Evolutionary conservation across 2,888 invertebrate species (phyloP), one percentile per base, ranked within the genome.

Genomic region (Anthoptus insignis): DNA sequence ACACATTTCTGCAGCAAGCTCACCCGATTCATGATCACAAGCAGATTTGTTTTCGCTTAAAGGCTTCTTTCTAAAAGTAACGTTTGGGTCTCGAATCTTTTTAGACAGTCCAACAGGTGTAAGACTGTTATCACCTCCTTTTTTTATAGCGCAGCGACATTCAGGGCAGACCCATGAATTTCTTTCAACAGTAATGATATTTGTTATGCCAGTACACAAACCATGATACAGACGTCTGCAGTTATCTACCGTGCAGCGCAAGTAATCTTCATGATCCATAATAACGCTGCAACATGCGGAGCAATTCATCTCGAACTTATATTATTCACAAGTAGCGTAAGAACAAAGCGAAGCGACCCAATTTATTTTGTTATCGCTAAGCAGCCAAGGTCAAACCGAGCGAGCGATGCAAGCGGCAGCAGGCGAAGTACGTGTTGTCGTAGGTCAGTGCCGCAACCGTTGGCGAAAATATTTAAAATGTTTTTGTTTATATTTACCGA

Each of bases 91-190:
- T n/a, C n/a, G n/a, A 13, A 9, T 45, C 5, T 14, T 27, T n/a
- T 57, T 57, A 3, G 57, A 57, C 16, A 19, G 16, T 16, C 57
- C 57, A 1, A 57, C 57, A 8, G 57, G 57, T 1, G 57, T 57
- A 42, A 57, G 45, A 22, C 42, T 57, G 19, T 57, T 57, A 19
- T 57, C 57, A n/a, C 57, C 57, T 5, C 57, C 57, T 42, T 57
- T 57, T 24, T 57, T 57, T 1, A 42, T 11, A 16, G 14, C 16
- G 14, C 57, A 57, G 6, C 24, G 57, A 29, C 57, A 57, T 45
- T 57, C 57, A 11, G 57, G 57, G 29, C 57, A 57, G 14, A 27
- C 42, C 57, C 57, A 57, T 9, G 42, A 45, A 11, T 6, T 29
- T n/a, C 27, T 45, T 0, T 42, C 57, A 24, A 16, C 24, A 13